These are phyloP conservation scores for Cynopterus sphinx DNA, from an alignment of 2,797 vertebrate species.

Conservation along the genomic window DNA sequence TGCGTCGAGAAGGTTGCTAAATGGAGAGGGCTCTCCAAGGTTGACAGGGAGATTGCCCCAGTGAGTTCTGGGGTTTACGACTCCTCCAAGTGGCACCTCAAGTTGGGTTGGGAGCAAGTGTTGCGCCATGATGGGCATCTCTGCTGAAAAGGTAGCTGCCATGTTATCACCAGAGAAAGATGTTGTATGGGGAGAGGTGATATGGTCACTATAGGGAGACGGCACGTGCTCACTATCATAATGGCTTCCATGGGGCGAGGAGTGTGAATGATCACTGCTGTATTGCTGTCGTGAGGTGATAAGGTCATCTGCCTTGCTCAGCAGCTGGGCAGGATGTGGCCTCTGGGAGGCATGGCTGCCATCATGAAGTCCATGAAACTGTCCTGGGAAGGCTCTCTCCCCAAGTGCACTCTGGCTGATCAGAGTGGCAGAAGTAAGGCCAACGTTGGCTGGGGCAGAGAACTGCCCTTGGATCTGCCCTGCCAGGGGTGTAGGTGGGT, in stretches of 20 bases:
- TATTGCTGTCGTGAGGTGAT: constrained; percentile 92
- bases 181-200: constrained; percentile 93
- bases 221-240: constrained; percentile 97
- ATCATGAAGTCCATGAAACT: constrained; percentile 90
- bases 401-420: constrained; percentile 92
- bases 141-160: constrained; percentile 92
- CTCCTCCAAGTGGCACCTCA: constrained; percentile 94
- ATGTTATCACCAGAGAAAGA: constrained; percentile 88
- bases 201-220: constrained; percentile 97
- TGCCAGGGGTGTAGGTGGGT: constrained; percentile 91
- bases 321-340: constrained; percentile 90
- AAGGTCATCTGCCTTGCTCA: constrained; percentile 93
- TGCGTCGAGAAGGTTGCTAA: constrained; percentile 94
- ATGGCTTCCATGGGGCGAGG: constrained; percentile 96
- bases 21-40: constrained; percentile 93
- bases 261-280: constrained; percentile 90
- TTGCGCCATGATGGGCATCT: constrained; percentile 92
- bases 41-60: constrained; percentile 95
- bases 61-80: constrained; percentile 93
- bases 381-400: constrained; percentile 94
- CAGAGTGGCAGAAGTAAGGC: constrained; percentile 91
- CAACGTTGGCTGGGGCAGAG: constrained; percentile 88
- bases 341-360: constrained; percentile 91
- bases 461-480: constrained; percentile 90
- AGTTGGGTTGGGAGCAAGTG: constrained; percentile 90